Percentiles rank a stretch among this genome's conserved stretches.
Evolutionary conservation across 2,888 invertebrate species (phyloP).

Genomic region (Philereme vetulata): DNA sequence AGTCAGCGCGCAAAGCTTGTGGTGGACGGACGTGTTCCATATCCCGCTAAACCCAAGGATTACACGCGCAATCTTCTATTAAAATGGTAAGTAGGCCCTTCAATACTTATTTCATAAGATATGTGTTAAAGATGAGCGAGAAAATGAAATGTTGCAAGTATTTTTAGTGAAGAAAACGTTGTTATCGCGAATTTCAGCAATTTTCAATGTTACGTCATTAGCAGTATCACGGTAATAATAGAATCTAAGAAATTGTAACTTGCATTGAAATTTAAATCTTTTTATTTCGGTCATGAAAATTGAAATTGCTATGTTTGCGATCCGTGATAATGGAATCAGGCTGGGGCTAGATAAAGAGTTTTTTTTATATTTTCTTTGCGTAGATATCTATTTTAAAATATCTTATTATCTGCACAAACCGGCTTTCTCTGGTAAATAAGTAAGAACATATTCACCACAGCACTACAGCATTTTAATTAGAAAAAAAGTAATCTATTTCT

Average conservation of each 20-base stretch:
- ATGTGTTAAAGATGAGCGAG: neutral
- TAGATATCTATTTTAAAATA: too few relatives aligned
- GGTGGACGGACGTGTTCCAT: slow-evolving; percentile 46
- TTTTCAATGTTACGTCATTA: slow-evolving; percentile 38
- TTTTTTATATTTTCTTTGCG: too few relatives aligned
- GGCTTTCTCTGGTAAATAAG: too few relatives aligned
- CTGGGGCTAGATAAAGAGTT: too few relatives aligned
- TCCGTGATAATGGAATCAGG: too few relatives aligned
- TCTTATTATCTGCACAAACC: too few relatives aligned
- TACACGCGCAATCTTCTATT: slow-evolving; percentile 55
- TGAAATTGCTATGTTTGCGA: too few relatives aligned
- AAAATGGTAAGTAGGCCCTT: slow-evolving; percentile 67
- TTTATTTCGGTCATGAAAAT: too few relatives aligned
- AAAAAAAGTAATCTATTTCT: too few relatives aligned
- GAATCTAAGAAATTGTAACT: slow-evolving; percentile 21
- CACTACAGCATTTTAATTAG: too few relatives aligned
- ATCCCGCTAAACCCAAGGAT: slow-evolving; percentile 35
- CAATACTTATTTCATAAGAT: neutral
- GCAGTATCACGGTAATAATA: slow-evolving; percentile 32
- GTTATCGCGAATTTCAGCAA: slow-evolving; percentile 18
- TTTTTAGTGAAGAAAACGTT: neutral
- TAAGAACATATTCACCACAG: too few relatives aligned
- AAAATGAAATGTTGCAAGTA: neutral
- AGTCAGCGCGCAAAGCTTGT: slow-evolving; percentile 68
- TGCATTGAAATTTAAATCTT: slow-evolving; percentile 9